Conservation (phyloP, 2,113 vertebrate genomes). For the Microcebus lehilahytsara region DNA sequence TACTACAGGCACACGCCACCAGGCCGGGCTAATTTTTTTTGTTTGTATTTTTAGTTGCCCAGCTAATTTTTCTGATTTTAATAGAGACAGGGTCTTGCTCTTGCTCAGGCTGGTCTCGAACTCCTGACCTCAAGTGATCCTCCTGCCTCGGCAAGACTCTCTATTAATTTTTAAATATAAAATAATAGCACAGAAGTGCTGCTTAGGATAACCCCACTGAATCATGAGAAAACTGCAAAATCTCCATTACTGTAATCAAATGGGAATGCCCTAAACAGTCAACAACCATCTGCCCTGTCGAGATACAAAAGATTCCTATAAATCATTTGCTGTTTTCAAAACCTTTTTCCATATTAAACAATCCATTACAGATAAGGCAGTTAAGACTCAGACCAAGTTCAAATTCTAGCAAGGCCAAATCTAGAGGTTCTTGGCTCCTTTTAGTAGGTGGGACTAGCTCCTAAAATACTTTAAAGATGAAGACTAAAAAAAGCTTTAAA, state of each 20-base stretch:
- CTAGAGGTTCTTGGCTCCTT: background rate
- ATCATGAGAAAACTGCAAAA: background rate
- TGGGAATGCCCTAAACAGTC: background rate
- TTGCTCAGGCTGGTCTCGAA: too few species aligned
- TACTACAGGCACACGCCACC: too few species aligned
- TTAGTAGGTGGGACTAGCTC: background rate
- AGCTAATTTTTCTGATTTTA: too few species aligned
- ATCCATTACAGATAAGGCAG: background rate
- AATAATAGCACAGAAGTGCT: background rate
- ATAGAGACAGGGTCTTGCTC: too few species aligned
- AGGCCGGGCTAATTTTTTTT: too few species aligned
- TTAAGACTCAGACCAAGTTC: background rate
- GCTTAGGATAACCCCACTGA: background rate
- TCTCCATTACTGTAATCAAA: background rate
- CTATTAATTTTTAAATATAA: too few species aligned
- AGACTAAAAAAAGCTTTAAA: background rate
- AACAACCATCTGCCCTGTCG: background rate
- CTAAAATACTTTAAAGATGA: background rate
- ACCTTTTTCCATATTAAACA: background rate
- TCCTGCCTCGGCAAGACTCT: too few species aligned
- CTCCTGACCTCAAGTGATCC: too few species aligned
- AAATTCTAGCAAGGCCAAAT: background rate
- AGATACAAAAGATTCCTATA: background rate
- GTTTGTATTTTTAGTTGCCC: too few species aligned
- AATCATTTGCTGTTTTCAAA: background rate